Evolutionary conservation across 2,797 vertebrate genomes (phyloP).

Genomic region (Knipowitschia caucasica): DNA sequence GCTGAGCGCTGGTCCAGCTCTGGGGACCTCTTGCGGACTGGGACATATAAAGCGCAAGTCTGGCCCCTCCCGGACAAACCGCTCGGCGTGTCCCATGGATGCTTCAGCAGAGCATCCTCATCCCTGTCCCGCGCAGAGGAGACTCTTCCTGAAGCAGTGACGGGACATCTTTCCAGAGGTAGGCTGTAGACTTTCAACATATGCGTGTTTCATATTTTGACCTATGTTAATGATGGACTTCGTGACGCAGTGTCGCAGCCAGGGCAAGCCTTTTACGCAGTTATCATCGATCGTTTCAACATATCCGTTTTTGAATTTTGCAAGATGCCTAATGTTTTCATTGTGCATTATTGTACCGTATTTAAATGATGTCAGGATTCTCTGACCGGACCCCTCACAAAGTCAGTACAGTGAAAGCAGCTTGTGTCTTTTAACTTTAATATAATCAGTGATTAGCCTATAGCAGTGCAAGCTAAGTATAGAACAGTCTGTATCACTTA

Average conservation of each 20-base stretch:
- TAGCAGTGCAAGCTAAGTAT: slow-evolving; percentile 19
- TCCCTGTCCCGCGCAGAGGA: slow-evolving; percentile 54
- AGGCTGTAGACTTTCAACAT: background rate
- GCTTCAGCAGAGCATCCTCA: slow-evolving; percentile 73
- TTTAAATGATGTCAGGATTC: slow-evolving; percentile 10
- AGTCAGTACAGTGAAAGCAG: background rate
- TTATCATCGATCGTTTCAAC: slow-evolving; percentile 13
- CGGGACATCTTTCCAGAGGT: slow-evolving; percentile 54
- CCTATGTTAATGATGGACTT: slow-evolving; percentile 12
- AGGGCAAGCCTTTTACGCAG: slow-evolving; percentile 21
- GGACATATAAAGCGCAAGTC: slow-evolving; percentile 62
- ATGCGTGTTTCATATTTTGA: background rate
- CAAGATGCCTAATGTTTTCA: slow-evolving; percentile 15
- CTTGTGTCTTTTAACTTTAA: slow-evolving; percentile 50
- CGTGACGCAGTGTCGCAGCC: slow-evolving; percentile 23
- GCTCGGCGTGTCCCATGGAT: slow-evolving; percentile 68
- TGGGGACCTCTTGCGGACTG: slow-evolving; percentile 56
- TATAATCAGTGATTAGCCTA: slow-evolving; percentile 34
- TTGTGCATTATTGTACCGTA: slow-evolving; percentile 8
- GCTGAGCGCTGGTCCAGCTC: slow-evolving; percentile 29
- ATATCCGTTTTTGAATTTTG: slow-evolving; percentile 8
- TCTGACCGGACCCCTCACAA: background rate
- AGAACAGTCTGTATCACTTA: slow-evolving; percentile 5
- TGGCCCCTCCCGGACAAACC: slow-evolving; percentile 60
- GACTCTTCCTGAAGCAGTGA: slow-evolving; percentile 25